Evolutionary conservation across 2,888 invertebrate genomes (phyloP).

Genomic region (Hemithea aestivaria): DNA sequence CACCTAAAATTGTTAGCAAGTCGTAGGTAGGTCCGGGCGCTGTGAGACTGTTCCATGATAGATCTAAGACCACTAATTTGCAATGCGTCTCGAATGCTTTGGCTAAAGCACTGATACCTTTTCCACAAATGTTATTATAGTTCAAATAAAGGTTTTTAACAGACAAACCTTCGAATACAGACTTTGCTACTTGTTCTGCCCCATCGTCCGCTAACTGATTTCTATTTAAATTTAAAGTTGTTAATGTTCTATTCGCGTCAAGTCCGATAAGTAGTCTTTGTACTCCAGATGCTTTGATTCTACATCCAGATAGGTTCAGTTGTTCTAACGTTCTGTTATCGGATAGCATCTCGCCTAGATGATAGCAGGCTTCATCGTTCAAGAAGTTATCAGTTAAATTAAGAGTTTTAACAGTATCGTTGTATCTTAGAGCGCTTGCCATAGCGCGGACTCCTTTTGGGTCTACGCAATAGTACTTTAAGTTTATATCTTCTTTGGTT

Average conservation of each 20-base stretch:
- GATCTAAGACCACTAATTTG: conserved; percentile 44
- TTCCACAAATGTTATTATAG: conserved; percentile 46
- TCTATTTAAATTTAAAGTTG: conserved; percentile 17
- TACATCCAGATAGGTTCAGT: conserved; percentile 55
- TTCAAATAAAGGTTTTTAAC: conserved; percentile 46
- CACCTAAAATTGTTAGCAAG: conserved; percentile 38
- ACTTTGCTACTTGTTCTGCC: conserved; percentile 14
- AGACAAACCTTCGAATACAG: conserved; percentile 34
- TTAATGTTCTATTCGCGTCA: conserved; percentile 14
- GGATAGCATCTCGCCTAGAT: conserved; percentile 53
- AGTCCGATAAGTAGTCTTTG: conserved; percentile 12
- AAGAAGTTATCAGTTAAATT: conserved; percentile 58
- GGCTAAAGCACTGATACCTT: conserved; percentile 36
- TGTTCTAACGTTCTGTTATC: conserved; percentile 43
- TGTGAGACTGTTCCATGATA: conserved; percentile 56
- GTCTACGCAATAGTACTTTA: conserved; percentile 56
- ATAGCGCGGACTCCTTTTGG: conserved; percentile 54
- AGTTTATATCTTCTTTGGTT: conserved; percentile 43
- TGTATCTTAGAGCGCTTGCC: conserved; percentile 47
- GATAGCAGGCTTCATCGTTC: conserved; percentile 51
- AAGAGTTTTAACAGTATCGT: conserved; percentile 44
- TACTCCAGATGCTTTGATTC: conserved; percentile 25
- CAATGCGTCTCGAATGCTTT: conserved; percentile 49
- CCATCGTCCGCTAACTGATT: conserved; percentile 21
- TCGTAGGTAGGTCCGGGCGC: conserved; percentile 33